phyloP scores from a whole-genome alignment of 2,888 invertebrate species.

The Toxonevra muliebris region DNA sequence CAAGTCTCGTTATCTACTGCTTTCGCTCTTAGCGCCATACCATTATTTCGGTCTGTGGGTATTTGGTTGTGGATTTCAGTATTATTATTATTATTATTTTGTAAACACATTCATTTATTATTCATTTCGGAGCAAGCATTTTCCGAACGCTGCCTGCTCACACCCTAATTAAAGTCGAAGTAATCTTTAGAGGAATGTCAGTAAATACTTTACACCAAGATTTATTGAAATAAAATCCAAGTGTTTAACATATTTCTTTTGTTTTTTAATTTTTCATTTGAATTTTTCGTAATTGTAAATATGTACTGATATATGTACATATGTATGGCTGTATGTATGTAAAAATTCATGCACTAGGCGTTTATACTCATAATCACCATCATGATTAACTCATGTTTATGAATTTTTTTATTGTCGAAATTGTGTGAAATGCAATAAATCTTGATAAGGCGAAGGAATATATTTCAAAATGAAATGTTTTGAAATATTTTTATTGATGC shows the following conservation, averaged over 20 bases:
- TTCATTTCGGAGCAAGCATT: not conserved
- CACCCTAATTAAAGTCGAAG: not conserved
- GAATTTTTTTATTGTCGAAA: not conserved
- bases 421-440: no score
- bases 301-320: no score
- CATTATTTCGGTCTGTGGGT: not conserved
- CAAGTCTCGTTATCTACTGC: not conserved
- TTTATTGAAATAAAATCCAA: slow-evolving; percentile 12
- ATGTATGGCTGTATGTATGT: no score
- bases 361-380: no score
- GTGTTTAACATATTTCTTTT: not conserved
- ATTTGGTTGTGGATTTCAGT: not conserved
- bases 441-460: no score
- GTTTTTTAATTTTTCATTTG: not conserved
- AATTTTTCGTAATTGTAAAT: no score
- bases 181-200: slow-evolving; percentile 4
- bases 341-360: no score
- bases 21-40: not conserved
- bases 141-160: not conserved
- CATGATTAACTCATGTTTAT: slow-evolving; percentile 1
- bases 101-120: slow-evolving; percentile 3
- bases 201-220: not conserved
- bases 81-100: not conserved
- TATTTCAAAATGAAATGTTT: no score
- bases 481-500: no score